Base-by-base conservation (phyloP, 2,113 vertebrate genomes). In the Pavo muticus region DNA sequence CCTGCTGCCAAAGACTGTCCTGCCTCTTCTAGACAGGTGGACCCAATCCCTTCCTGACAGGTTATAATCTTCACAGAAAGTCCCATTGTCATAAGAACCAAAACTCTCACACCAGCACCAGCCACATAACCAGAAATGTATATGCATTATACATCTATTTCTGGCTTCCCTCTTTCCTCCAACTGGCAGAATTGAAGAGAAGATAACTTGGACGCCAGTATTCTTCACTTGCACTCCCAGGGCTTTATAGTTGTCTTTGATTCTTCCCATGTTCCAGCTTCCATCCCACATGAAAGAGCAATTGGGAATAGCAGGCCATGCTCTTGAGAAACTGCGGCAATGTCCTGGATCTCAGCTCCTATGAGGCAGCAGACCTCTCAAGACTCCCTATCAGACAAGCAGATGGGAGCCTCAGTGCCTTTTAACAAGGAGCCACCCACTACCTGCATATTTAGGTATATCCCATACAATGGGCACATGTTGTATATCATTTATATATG, bases 381-480 rank as follows among this genome's bases (percentile, higher is more conserved):
- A 56, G 29, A 56, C 29, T 56, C 30, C 17, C 30, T 57, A 10
- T 57, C 54, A 32, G 54, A 25, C 10, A 29, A 32, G 54, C 17
- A 57, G 54, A 32, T 30, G 30, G 30, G 54, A 57, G 54, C 17
- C 30, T 57, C 29, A 32, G 30, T 57, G 54, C 54, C 29, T 30
- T 57, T 11, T 57, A 57, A 57, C 54, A 57, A 30, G 29, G 30
- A 57, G 54, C 10, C 54, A 57, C 54, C 30, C 30, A 32, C 30
- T 57, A 32, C 13, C 45, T 70, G 44, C 40, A 48, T 37, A 67
- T 57, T 83, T 40, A 45, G 35, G 10, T 40, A 44, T 13, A 32
- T 42, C 11, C 30, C 47, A 64, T 23, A 69, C 1, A 2, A 9
- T 14, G 32, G 30, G 20, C 37, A 32, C 12, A 24, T 3, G 0